Conservation (phyloP, 2,888 invertebrate species). For the Ectemnius cavifrons region DNA sequence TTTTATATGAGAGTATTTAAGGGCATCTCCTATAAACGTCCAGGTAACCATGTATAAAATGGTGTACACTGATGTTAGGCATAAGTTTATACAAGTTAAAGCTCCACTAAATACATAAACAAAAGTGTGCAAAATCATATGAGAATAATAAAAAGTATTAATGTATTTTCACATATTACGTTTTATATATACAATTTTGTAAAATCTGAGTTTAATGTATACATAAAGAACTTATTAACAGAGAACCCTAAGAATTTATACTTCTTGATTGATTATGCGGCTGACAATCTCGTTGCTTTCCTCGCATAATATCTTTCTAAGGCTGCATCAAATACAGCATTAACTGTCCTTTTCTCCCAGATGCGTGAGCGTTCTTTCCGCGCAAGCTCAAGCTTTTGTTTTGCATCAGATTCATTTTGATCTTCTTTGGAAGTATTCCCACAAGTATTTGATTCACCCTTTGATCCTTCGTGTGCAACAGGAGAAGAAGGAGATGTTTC, state of each 20-base stretch:
- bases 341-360: slow-evolving; percentile 92
- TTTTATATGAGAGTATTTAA: too few relatives aligned
- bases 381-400: slow-evolving; percentile 31
- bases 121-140: too few relatives aligned
- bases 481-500: neutral
- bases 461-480: too few relatives aligned
- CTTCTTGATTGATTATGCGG: slow-evolving; percentile 20
- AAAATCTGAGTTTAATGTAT: neutral
- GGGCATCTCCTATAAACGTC: too few relatives aligned
- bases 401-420: slow-evolving; percentile 27
- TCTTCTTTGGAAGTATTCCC: slow-evolving; percentile 18
- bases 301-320: slow-evolving; percentile 87
- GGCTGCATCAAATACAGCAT: slow-evolving; percentile 87
- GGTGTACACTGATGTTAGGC: too few relatives aligned
- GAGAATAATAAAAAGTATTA: neutral
- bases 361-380: slow-evolving; percentile 79
- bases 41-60: too few relatives aligned
- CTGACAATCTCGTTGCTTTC: slow-evolving; percentile 80
- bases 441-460: neutral
- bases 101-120: too few relatives aligned
- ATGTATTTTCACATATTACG: slow-evolving; percentile 5
- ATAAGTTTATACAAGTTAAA: too few relatives aligned
- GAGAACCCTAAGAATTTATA: neutral
- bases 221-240: slow-evolving; percentile 1
- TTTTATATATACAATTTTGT: slow-evolving; percentile 21